Evolutionary conservation across 2,113 vertebrate genomes (phyloP).

Genomic region (Sinocyclocheilus maitianheensis): DNA sequence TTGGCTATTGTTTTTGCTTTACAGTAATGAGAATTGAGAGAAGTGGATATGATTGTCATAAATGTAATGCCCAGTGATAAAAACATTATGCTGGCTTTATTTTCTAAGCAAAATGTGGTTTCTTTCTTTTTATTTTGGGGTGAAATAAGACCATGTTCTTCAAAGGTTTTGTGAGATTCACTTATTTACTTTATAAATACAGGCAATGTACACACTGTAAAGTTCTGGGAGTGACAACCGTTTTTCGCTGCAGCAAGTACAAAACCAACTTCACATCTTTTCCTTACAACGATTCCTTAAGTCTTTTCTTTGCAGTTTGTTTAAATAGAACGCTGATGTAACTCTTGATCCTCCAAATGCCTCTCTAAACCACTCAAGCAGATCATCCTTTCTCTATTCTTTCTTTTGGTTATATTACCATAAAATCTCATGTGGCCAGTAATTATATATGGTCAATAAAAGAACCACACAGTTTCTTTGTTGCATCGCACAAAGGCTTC

Average conservation of each 20-base stretch:
- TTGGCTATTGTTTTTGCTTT: background rate
- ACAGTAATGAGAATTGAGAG: background rate
- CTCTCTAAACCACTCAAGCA: slow-evolving; percentile 40
- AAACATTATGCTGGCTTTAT: background rate
- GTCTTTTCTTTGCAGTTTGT: background rate
- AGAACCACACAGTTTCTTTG: slow-evolving; percentile 25
- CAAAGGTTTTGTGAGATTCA: background rate
- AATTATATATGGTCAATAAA: slow-evolving; percentile 45
- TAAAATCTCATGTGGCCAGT: slow-evolving; percentile 32
- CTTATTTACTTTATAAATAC: background rate
- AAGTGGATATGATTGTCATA: background rate
- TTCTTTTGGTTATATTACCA: slow-evolving; percentile 39
- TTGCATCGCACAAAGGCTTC: slow-evolving; percentile 44
- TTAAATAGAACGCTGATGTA: background rate
- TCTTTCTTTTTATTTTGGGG: background rate
- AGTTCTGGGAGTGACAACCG: background rate
- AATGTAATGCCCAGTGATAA: background rate
- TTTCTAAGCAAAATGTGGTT: background rate
- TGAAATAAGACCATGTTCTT: background rate
- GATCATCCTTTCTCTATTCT: slow-evolving; percentile 35
- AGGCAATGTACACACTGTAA: background rate
- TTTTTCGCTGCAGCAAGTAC: background rate
- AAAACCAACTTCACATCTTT: background rate
- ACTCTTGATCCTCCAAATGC: background rate
- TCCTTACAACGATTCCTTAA: background rate